Conservation (phyloP, 2,888 invertebrate genomes). For the Leuctra nigra region DNA sequence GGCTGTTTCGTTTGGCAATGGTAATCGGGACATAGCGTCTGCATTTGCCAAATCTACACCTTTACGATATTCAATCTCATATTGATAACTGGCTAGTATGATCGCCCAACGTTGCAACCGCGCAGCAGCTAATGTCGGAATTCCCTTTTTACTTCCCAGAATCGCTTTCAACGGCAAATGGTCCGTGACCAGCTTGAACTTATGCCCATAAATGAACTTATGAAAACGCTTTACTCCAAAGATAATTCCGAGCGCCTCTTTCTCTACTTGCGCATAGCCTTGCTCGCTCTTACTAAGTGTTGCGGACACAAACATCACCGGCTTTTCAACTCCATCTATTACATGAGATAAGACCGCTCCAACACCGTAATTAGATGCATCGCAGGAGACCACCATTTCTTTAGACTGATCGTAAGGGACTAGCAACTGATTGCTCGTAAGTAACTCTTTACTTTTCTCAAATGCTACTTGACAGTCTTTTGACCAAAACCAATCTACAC, state of each 20-base stretch:
- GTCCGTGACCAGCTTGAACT: constrained; percentile 29
- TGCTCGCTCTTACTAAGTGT: constrained; percentile 17
- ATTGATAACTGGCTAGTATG: constrained; percentile 30
- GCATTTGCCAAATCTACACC: neutral
- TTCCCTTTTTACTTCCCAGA: constrained; percentile 29
- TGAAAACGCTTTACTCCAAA: constrained; percentile 27
- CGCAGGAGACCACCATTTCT: constrained; percentile 22
- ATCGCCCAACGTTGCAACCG: constrained; percentile 31
- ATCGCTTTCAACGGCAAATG: constrained; percentile 28
- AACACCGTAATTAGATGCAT: constrained; percentile 25
- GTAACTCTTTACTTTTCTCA: constrained; percentile 10
- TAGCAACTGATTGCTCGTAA: constrained; percentile 11
- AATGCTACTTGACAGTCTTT: neutral
- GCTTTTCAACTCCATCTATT: constrained; percentile 12
- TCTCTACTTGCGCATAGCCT: constrained; percentile 18
- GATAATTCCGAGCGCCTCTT: constrained; percentile 18
- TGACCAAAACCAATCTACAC: constrained; percentile 6
- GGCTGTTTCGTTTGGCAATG: neutral
- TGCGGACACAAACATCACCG: constrained; percentile 13
- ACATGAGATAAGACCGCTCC: constrained; percentile 24
- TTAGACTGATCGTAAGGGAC: constrained; percentile 23
- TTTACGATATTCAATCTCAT: constrained; percentile 22
- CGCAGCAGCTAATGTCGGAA: constrained; percentile 30
- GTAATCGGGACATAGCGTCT: constrained; percentile 13
- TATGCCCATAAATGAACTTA: constrained; percentile 31